Evolutionary conservation across 2,113 vertebrate genomes (phyloP).

Genomic region (Capricornis sumatraensis): DNA sequence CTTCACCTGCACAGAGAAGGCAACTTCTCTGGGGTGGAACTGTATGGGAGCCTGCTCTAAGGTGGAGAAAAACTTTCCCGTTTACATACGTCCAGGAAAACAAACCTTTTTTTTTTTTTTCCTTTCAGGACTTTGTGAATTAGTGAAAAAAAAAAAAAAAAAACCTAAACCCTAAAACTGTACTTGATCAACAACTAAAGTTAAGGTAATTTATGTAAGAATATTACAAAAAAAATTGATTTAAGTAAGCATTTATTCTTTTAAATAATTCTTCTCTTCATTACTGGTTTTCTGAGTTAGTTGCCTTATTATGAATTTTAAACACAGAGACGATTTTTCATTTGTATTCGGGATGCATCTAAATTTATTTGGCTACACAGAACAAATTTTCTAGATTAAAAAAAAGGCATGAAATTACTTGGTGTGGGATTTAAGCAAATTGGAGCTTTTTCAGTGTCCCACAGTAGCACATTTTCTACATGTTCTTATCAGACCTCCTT

Average conservation of each 20-base stretch:
- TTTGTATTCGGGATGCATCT: neutral
- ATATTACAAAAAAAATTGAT: neutral
- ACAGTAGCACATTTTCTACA: neutral
- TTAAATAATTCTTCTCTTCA: neutral
- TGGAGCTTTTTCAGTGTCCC: neutral
- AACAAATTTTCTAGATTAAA: constrained; percentile 25
- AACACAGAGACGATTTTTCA: neutral
- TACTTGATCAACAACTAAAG: neutral
- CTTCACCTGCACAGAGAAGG: neutral
- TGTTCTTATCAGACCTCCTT: neutral
- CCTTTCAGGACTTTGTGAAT: neutral
- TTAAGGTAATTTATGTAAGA: constrained; percentile 14
- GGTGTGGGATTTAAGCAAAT: neutral
- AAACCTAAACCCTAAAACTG: neutral
- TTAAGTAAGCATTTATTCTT: neutral
- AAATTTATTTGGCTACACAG: neutral
- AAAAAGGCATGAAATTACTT: neutral
- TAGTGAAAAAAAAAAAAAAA: neutral
- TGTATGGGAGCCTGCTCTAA: constrained; percentile 35
- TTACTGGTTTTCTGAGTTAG: neutral
- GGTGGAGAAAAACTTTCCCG: neutral
- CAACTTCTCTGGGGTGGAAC: neutral
- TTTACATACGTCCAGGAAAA: neutral
- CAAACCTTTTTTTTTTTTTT: neutral
- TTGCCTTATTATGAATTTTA: neutral